Percentiles rank a stretch among this genome's conserved stretches.
Evolutionary conservation across 2,797 vertebrate species (phyloP).

Genomic region (Labroides dimidiatus): DNA sequence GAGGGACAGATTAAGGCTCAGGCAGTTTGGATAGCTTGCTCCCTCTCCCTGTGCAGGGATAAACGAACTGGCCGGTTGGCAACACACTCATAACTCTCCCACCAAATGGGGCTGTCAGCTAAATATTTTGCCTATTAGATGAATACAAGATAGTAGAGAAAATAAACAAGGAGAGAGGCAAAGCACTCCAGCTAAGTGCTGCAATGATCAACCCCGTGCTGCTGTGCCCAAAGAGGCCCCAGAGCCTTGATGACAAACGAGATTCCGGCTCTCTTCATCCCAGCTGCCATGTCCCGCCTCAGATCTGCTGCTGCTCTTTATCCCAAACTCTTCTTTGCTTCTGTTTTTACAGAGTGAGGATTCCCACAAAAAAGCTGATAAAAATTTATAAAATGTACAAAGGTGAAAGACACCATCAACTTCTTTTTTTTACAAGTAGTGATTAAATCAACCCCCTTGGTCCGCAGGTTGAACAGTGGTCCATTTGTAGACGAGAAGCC

Average conservation of each 20-base stretch:
- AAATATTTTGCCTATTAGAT: conserved; percentile 89
- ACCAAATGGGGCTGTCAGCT: conserved; percentile 86
- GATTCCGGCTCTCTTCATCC: conserved; percentile 69
- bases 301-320: conserved; percentile 31
- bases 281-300: conserved; percentile 60
- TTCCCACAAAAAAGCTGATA: conserved; percentile 10
- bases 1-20: conserved; percentile 81
- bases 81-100: conserved; percentile 83
- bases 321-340: conserved; percentile 29
- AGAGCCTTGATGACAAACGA: conserved; percentile 80
- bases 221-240: conserved; percentile 80
- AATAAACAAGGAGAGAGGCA: conserved; percentile 81
- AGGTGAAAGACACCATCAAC: neutral
- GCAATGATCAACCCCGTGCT: conserved; percentile 69
- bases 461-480: conserved; percentile 90
- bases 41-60: conserved; percentile 69
- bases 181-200: conserved; percentile 82
- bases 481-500: conserved; percentile 92
- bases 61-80: conserved; percentile 81
- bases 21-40: conserved; percentile 81
- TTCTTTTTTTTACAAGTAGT: neutral
- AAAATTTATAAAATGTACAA: neutral
- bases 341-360: conserved; percentile 27
- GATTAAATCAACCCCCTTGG: conserved; percentile 9
- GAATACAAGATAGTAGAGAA: conserved; percentile 79